Conservation (phyloP, 92 coral and sea anemone species). For the Phenganax stokvisi region DNA sequence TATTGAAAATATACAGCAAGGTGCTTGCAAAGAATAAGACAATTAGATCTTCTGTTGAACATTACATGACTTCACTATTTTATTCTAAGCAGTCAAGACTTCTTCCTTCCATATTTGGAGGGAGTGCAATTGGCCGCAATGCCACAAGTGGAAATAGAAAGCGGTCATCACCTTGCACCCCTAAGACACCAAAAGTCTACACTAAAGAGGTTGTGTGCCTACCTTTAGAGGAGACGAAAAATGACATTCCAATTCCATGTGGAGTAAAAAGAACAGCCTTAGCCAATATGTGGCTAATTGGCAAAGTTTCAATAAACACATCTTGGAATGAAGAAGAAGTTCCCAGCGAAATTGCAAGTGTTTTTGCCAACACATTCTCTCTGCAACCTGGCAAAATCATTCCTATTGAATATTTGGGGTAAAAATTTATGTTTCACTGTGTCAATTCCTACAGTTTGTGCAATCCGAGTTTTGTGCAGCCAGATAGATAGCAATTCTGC, state of each 20-base stretch:
- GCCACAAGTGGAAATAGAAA: no score
- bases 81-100: no score
- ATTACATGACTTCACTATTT: no score
- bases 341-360: slow-evolving; percentile 16
- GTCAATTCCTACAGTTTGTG: no score
- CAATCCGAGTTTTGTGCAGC: no score
- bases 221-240: not conserved
- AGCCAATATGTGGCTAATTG: slow-evolving; percentile 3
- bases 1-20: no score
- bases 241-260: slow-evolving; percentile 21
- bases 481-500: no score
- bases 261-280: slow-evolving; percentile 9
- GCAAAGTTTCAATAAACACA: slow-evolving; percentile 21
- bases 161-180: not conserved
- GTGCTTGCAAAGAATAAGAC: no score
- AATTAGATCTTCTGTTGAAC: no score
- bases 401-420: slow-evolving; percentile 24
- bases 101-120: no score
- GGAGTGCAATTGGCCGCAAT: no score
- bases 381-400: slow-evolving; percentile 5
- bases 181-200: slow-evolving; percentile 17
- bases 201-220: slow-evolving; percentile 28
- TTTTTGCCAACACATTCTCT: slow-evolving; percentile 3
- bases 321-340: slow-evolving; percentile 14
- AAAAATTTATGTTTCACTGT: slow-evolving; percentile 1